Evolutionary conservation across 2,888 invertebrate genomes (phyloP).

Genomic region (Eupithecia dodoneata): DNA sequence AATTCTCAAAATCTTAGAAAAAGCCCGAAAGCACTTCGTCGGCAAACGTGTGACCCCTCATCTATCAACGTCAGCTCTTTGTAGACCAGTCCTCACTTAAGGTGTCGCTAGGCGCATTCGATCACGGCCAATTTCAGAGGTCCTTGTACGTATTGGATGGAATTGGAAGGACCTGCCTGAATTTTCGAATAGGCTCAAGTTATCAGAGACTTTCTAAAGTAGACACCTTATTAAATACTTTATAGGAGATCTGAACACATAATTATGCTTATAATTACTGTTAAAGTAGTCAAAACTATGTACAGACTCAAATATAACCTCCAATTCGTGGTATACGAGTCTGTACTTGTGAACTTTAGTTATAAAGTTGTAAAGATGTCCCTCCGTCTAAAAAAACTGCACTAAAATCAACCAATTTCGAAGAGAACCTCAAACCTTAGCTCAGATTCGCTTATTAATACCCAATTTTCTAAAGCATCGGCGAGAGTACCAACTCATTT

Average conservation of each 20-base stretch:
- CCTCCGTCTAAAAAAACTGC: not conserved
- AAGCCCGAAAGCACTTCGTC: conserved; percentile 48
- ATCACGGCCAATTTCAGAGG: conserved; percentile 21
- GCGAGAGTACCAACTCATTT: not conserved
- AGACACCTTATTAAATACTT: not conserved
- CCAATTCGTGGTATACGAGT: not conserved
- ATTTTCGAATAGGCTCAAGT: not conserved
- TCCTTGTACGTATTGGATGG: conserved; percentile 7
- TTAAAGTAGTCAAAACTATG: no score
- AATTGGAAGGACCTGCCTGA: conserved; percentile 17
- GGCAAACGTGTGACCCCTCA: conserved; percentile 57
- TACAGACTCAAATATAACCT: no score
- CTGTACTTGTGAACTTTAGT: not conserved
- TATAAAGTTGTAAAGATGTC: not conserved
- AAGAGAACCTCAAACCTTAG: not conserved
- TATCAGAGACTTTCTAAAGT: not conserved
- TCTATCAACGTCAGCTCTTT: conserved; percentile 70
- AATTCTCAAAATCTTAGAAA: conserved; percentile 36
- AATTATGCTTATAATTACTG: no score
- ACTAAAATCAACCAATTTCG: not conserved
- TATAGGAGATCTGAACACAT: no score
- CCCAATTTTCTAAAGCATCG: not conserved
- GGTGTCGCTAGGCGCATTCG: conserved; percentile 36
- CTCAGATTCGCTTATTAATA: not conserved
- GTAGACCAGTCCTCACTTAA: conserved; percentile 67